phyloP scores from a whole-genome alignment of 2,888 invertebrate species.

The Drosophila longiperda region DNA sequence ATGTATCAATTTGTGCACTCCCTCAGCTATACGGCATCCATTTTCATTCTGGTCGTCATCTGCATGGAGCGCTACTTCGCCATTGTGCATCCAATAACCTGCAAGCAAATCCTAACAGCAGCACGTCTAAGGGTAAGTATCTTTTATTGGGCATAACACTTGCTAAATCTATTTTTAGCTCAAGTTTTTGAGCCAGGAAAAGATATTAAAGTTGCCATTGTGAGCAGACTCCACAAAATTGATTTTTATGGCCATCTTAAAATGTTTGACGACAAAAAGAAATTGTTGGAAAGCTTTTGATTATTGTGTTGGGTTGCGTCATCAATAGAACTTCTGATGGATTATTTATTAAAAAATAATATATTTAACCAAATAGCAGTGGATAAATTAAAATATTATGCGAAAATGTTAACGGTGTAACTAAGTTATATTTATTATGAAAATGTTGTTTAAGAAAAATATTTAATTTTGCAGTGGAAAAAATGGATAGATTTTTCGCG shows the following conservation, averaged over 20 bases:
- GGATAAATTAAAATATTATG: background rate
- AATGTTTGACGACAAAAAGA: background rate
- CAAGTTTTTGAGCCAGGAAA: background rate
- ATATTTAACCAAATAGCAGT: background rate
- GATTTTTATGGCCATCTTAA: background rate
- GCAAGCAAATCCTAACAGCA: conserved; percentile 92
- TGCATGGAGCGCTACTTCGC: conserved; percentile 95
- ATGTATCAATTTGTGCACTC: conserved; percentile 96
- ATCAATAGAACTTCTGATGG: background rate
- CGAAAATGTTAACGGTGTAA: background rate
- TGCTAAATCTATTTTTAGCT: background rate
- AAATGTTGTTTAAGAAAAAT: background rate
- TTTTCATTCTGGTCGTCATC: conserved; percentile 94
- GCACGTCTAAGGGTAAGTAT: conserved; percentile 89
- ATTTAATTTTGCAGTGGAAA: conserved; percentile 9
- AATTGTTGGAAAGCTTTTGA: background rate
- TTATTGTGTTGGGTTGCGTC: conserved; percentile 12
- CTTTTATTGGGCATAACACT: background rate
- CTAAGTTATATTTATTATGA: too few species aligned
- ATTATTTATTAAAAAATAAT: background rate
- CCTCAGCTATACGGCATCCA: conserved; percentile 95
- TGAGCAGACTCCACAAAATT: background rate
- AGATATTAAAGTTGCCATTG: too few species aligned
- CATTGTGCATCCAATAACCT: conserved; percentile 93
- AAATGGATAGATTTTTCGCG: background rate